Evolutionary conservation across 92 coral and sea anemone species (phyloP), one percentile per base, ranked within the genome.

Genomic region (Plumapathes pennacea): DNA sequence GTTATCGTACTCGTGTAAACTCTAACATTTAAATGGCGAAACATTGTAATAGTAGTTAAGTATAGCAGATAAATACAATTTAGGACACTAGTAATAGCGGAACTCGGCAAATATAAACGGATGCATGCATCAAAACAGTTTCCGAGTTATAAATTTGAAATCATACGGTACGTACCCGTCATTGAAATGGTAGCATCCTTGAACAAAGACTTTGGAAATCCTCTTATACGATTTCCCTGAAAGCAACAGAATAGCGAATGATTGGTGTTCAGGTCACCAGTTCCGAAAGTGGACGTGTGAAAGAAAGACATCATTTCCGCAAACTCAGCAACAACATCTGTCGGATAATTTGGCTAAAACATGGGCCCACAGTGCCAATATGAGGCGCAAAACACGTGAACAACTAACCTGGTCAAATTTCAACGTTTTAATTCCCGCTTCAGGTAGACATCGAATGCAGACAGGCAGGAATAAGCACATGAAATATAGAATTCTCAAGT

Each of bases 371-470:
- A n/a, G n/a, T n/a, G n/a, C n/a, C n/a, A n/a, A n/a, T n/a, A n/a
- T n/a, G n/a, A n/a, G n/a, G n/a, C n/a, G n/a, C n/a, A n/a, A n/a
- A n/a, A n/a, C n/a, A n/a, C n/a, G n/a, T n/a, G n/a, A n/a, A n/a
- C 42, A 25, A 25, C 10, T 54, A 57, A 87, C 96, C 78, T 38
- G 31, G 10, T 49, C 32, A 28, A 87, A 77, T 10, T 22, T 18
- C 72, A 87, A 64, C 11, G 44, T 55, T 56, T 38, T 69, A 60
- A 57, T 70, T 15, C 96, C 96, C 2, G 74, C 74, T 68, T 87
- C 96, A 38, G 96, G 96, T 21, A 87, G 77, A 37, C 82, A 75
- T 32, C 42, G 22, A 20, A 62, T 45, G n/a, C 41, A 60, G 61
- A 46, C 29, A 5, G 77, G 69, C 31, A 62, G 51, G 41, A 60